phyloP scores from a whole-genome alignment of 2,888 invertebrate species.

The Agrilus biguttatus region DNA sequence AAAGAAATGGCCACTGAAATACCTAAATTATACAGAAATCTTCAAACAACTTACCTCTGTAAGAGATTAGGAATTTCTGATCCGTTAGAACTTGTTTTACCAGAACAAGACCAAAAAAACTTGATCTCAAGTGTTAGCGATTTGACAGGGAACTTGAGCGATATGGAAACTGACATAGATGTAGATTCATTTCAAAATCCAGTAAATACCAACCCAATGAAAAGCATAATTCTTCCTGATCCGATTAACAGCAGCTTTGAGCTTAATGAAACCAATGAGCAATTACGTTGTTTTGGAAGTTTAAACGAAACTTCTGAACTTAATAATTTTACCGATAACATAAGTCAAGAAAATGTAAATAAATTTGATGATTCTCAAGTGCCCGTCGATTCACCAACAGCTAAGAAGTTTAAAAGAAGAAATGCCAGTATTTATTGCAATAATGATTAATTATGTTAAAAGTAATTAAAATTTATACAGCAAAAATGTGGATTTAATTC shows the following conservation, averaged over 20 bases:
- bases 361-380: constrained; percentile 1
- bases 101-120: not conserved
- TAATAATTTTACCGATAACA: not conserved
- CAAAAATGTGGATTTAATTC: too few species aligned
- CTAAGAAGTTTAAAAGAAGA: constrained; percentile 31
- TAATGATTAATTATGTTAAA: constrained; percentile 1
- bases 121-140: not conserved
- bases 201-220: too few species aligned
- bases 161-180: not conserved
- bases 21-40: constrained; percentile 43
- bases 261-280: not conserved
- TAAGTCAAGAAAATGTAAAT: not conserved
- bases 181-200: too few species aligned
- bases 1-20: constrained; percentile 20
- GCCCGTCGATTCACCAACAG: constrained; percentile 10
- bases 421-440: constrained; percentile 28
- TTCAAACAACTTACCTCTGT: constrained; percentile 56
- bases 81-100: constrained; percentile 51
- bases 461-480: too few species aligned
- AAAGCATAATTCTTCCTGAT: not conserved
- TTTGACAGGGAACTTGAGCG: not conserved
- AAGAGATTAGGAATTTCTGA: constrained; percentile 62
- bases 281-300: not conserved
- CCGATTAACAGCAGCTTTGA: not conserved
- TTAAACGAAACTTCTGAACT: not conserved